Base-by-base conservation (phyloP, 2,113 vertebrate species). In the Cairina moschata region DNA sequence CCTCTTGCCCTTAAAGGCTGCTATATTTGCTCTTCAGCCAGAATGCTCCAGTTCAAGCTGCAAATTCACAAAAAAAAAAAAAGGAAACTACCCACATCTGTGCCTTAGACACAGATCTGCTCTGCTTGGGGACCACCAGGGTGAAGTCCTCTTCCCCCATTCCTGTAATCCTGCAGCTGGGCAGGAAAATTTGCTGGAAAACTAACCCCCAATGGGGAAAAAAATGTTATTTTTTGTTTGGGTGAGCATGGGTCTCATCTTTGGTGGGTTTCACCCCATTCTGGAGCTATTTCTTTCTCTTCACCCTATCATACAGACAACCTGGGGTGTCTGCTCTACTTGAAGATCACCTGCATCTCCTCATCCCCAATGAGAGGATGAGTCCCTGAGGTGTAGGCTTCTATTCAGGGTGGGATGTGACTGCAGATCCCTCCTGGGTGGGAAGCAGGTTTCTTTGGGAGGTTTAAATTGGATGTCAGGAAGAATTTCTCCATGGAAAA, bases 281-380 rank as follows among this genome's bases (percentile, higher is more conserved):
- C 32, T 36, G 18, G 12, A 46, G 25, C 8, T 84, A 81, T 73
- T 77, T 46, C 10, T 44, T 79, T 60, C 38, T 60, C 54, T 85
- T 76, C 29, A 68, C 9, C 3, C 21, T 8, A 72, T 18, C 0
- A 0, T 6, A 79, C 50, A 79, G n/a, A 50, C 7, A 67, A 13
- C 4, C 18, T 79, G 28, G 8, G 34, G 16, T 31, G 67, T 75
- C 56, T 26, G 8, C 8, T 26, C 46, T 46, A 20, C 44, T 46
- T 46, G 10, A 48, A 48, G 46, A 48, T 48, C 46, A 48, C 46
- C 46, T 48, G 20, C 20, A 48, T 38, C 9, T 38, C 34, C 46
- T 48, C 46, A 17, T 17, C 26, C 36, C 25, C 36, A 38, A 40
- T 11, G 10, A 40, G 31, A 48, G 46, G 46, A 48, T 48, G 46